A percentile compares a stretch with the other conserved stretches of the same genome.
These are phyloP conservation scores for Antheraea pernyi DNA, from an alignment of 1,140 invertebrate genomes.

Conservation along the genomic window DNA sequence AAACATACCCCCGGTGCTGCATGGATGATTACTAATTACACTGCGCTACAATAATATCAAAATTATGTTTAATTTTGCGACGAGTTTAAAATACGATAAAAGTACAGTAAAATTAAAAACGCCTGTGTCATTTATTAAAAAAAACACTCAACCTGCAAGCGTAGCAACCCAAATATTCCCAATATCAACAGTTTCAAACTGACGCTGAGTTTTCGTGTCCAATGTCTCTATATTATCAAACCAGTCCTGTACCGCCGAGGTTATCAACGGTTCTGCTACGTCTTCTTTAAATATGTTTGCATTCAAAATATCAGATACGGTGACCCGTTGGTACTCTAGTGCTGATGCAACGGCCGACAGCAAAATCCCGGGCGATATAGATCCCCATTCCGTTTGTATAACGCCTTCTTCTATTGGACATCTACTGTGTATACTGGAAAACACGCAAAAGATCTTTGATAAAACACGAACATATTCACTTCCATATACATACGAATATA, in stretches of 20 bases:
- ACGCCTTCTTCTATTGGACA: conserved; percentile 83
- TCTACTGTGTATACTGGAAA: conserved; percentile 60
- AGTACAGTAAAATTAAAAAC: background rate
- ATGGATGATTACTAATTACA: too few species aligned
- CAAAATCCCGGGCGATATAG: conserved; percentile 79
- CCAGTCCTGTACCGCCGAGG: conserved; percentile 60
- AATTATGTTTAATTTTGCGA: too few species aligned
- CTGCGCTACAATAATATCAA: too few species aligned
- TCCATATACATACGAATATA: too few species aligned
- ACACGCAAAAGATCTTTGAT: too few species aligned
- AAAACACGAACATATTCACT: too few species aligned
- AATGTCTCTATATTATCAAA: conserved; percentile 40
- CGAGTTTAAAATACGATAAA: too few species aligned
- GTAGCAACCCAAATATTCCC: conserved; percentile 82
- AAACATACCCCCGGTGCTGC: too few species aligned
- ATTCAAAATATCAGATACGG: conserved; percentile 56
- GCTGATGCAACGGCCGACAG: conserved; percentile 80
- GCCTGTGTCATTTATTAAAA: too few species aligned
- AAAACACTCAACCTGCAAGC: conserved; percentile 67
- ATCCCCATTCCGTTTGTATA: conserved; percentile 80
- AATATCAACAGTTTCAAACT: conserved; percentile 38
- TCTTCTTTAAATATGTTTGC: conserved; percentile 58
- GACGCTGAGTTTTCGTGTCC: conserved; percentile 22
- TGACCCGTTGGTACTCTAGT: conserved; percentile 79
- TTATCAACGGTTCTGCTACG: conserved; percentile 52